phyloP scores from a whole-genome alignment of 1,140 invertebrate genomes.

The Drosophila repleta region DNA sequence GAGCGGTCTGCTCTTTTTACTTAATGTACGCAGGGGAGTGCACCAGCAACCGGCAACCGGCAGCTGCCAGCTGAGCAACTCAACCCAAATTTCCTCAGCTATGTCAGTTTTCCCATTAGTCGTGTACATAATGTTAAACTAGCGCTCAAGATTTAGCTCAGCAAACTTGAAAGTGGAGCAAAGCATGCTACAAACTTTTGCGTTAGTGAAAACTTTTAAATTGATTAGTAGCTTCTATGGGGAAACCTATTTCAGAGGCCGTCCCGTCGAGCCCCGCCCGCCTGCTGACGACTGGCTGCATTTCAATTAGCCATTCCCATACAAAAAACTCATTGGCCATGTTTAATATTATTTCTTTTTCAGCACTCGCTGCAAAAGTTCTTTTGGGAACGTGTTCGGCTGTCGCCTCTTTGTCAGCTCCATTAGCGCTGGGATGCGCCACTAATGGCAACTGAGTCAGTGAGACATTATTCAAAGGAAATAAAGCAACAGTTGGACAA shows the following conservation, averaged over 20 bases:
- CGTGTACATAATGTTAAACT: slow-evolving; percentile 60
- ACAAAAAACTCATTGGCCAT: slow-evolving; percentile 34
- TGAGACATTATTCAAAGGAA: no score
- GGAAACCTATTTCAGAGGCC: neutral
- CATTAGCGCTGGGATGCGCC: neutral
- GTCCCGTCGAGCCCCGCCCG: slow-evolving; percentile 11
- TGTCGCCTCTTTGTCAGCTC: neutral
- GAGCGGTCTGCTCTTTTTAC: neutral
- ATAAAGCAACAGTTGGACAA: no score
- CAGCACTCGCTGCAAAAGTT: slow-evolving; percentile 4
- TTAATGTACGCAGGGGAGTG: no score
- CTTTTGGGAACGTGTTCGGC: neutral
- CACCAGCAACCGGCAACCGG: neutral
- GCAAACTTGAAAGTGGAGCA: slow-evolving; percentile 63
- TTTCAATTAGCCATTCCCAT: slow-evolving; percentile 63
- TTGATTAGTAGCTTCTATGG: slow-evolving; percentile 64
- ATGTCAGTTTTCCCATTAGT: slow-evolving; percentile 75
- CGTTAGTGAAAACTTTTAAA: slow-evolving; percentile 69
- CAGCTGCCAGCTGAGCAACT: neutral
- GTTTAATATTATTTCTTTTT: slow-evolving; percentile 17
- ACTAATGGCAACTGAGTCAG: no score
- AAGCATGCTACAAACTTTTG: slow-evolving; percentile 59
- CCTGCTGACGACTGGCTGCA: slow-evolving; percentile 55
- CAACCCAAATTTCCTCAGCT: slow-evolving; percentile 45
- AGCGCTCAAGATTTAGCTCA: slow-evolving; percentile 58